A percentile compares a stretch with the other conserved stretches of the same genome.
Conservation (phyloP, 2,888 invertebrate species). For the Apamea crenata region DNA sequence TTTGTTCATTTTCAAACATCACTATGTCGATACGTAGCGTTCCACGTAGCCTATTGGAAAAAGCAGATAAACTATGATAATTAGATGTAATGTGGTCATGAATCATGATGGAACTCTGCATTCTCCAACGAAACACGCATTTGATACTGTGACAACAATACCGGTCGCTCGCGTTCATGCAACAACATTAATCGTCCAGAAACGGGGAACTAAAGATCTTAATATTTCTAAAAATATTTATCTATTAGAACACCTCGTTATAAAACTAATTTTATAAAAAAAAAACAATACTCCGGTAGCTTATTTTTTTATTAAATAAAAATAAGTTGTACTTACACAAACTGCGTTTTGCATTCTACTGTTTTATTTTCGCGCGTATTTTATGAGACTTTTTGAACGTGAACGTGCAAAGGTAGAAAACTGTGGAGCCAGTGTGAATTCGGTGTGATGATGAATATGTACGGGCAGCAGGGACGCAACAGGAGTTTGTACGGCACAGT, state of each 20-base stretch:
- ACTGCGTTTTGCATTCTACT: conserved; percentile 17
- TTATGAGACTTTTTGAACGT: conserved; percentile 64
- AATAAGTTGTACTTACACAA: conserved; percentile 81
- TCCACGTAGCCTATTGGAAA: conserved; percentile 87
- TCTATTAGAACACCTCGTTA: conserved; percentile 79
- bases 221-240: conserved; percentile 84
- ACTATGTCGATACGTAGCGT: conserved; percentile 85
- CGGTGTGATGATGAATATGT: conserved; percentile 83
- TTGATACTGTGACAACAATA: conserved; percentile 75
- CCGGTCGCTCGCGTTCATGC: conserved; percentile 75
- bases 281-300: conserved; percentile 73
- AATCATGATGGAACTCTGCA: conserved; percentile 79
- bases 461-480: conserved; percentile 80
- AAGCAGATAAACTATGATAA: conserved; percentile 89
- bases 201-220: conserved; percentile 81
- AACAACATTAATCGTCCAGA: conserved; percentile 50
- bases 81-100: conserved; percentile 84
- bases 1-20: conserved; percentile 84
- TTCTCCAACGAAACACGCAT: conserved; percentile 76
- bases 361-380: conserved; percentile 69
- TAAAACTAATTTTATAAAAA: conserved; percentile 49
- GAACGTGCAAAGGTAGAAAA: conserved; percentile 62
- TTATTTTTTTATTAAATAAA: conserved; percentile 84
- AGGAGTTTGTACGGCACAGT: conserved; percentile 87
- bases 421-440: conserved; percentile 68